phyloP scores from a whole-genome alignment of 2,113 vertebrate species.

The Ramphastos sulfuratus region DNA sequence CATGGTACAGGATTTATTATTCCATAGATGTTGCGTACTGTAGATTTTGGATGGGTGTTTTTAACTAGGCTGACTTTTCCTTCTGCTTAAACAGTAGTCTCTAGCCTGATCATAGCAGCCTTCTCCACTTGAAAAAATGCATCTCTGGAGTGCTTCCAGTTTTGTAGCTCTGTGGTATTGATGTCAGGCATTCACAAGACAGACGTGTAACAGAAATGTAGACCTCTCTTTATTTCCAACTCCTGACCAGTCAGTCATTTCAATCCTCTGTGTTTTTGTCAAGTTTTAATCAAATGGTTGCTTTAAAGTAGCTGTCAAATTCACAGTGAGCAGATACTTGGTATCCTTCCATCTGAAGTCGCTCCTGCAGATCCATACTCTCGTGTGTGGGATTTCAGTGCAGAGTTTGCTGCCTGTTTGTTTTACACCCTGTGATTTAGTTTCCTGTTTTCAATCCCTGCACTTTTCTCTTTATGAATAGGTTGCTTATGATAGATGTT shows the following conservation, averaged over 20 bases:
- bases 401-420: neutral
- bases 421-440: neutral
- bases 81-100: neutral
- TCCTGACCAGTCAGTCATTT: neutral
- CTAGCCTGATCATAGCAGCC: neutral
- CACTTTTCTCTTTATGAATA: neutral
- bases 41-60: neutral
- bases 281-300: neutral
- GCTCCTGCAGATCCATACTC: neutral
- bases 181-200: neutral
- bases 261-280: neutral
- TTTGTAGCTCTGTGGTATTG: neutral
- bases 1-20: accelerated
- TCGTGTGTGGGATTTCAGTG: neutral
- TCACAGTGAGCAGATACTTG: neutral
- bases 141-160: neutral
- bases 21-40: neutral
- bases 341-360: neutral
- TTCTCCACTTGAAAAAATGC: neutral
- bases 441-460: neutral
- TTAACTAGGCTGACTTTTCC: neutral
- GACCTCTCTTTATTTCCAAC: neutral
- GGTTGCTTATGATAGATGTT: neutral
- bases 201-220: neutral
- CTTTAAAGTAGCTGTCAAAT: neutral